Percentiles rank a stretch among this genome's conserved stretches.
These are phyloP conservation scores for Scotopteryx bipunctaria DNA, from an alignment of 2,888 invertebrate genomes.

Conservation along the genomic window DNA sequence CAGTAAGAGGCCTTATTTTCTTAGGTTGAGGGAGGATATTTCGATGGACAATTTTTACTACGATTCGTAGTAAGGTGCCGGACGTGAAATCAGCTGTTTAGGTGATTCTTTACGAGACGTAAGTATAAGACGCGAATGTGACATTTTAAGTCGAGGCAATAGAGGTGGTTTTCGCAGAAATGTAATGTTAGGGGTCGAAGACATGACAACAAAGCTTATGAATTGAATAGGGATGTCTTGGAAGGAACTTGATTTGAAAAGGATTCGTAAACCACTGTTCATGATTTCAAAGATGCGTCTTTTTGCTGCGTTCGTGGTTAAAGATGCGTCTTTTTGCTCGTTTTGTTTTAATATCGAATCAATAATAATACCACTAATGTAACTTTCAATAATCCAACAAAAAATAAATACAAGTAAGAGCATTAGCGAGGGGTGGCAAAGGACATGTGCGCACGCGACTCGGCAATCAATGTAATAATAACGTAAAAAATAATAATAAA, in stretches of 20 bases:
- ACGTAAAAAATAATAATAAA: slow-evolving; percentile 83
- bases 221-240: slow-evolving; percentile 19
- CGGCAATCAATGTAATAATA: slow-evolving; percentile 81
- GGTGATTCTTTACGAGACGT: slow-evolving; percentile 39
- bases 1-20: slow-evolving; percentile 22
- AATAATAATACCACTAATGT: slow-evolving; percentile 66
- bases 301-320: not conserved
- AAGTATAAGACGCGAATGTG: slow-evolving; percentile 9
- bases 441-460: slow-evolving; percentile 81
- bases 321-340: not conserved
- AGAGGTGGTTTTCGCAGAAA: slow-evolving; percentile 5
- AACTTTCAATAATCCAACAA: slow-evolving; percentile 72
- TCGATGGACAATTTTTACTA: slow-evolving; percentile 40
- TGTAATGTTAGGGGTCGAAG: not conserved
- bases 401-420: slow-evolving; percentile 72
- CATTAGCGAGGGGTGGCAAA: slow-evolving; percentile 67
- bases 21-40: slow-evolving; percentile 7
- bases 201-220: slow-evolving; percentile 18
- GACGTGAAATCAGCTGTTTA: slow-evolving; percentile 71
- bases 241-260: slow-evolving; percentile 10
- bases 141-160: not conserved
- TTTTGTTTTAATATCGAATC: slow-evolving; percentile 31
- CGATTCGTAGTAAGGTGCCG: slow-evolving; percentile 61
- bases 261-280: slow-evolving; percentile 1
- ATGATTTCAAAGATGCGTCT: not conserved